Evolutionary conservation across 1,140 invertebrate species (phyloP), one percentile per base, ranked within the genome.

Genomic region (Drosophila erecta): DNA sequence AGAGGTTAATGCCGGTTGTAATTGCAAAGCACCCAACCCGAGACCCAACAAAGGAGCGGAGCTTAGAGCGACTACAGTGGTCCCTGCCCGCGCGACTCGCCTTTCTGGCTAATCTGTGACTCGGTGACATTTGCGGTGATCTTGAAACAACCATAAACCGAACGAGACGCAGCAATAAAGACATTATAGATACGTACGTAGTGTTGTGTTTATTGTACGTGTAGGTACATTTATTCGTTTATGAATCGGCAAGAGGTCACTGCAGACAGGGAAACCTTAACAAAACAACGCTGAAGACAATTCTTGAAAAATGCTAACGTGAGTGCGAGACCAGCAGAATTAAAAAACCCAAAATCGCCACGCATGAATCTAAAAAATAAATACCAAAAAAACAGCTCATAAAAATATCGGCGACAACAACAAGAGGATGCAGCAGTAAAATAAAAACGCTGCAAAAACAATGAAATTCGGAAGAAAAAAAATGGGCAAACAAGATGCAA

Each of bases 311-410:
- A 71, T 46, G 38, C 47, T 38, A 60, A 50, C 40, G 40, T 57
- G 77, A 79, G 49, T 86, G 81, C 81, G 69, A 80, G 64, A 78
- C 73, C 65, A 81, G 83, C 83, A 72, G 22, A 87, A 78, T 78
- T 75, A 53, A 85, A 81, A 83, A 81, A 75, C 24, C 24, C 44
- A 43, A 86, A 86, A 69, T 77, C 37, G 81, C 76, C 81, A 85
- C 73, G 76, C 80, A 79, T 70, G 40, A 70, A 61, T 43, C 50
- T 24, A 41, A 65, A 61, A 66, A 77, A 10, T 10, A 76, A 62
- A 75, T 46, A n/a, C 3, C 22, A 17, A 17, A n/a, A 22, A 40
- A 55, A 61, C 44, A 53, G 55, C 5, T 8, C 4, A 15, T 15
- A 65, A 65, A 50, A 66, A 62, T 60, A n/a, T 3, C 8, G 11